Base-by-base conservation (phyloP, 2,113 vertebrate genomes). In the Spheniscus mendiculus region DNA sequence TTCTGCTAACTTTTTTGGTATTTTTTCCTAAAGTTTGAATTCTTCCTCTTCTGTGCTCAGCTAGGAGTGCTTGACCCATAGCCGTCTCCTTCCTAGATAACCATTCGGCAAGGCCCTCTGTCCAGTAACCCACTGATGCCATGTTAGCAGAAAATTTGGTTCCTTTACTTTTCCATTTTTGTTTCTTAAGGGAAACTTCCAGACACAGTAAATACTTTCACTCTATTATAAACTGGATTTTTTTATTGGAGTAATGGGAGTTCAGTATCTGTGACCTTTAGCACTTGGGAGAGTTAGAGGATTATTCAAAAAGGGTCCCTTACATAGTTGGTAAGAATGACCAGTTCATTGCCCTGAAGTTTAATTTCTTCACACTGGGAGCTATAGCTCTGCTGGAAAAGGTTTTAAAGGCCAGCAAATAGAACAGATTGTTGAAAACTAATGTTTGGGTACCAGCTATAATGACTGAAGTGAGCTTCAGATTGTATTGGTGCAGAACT, bases 351-450 rank as follows among this genome's bases (percentile, higher is more conserved):
- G 20, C 1, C 23, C 27, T 36, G 14, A 58, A 29, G 9, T 56
- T 65, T 63, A 40, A 55, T 49, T 77, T 38, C 3, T n/a, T 66
- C 23, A 29, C 34, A 27, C 3, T 52, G n/a, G 16, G 16, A 94
- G 4, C 1, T 73, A 30, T 4, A 80, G 2, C 0, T 73, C 2
- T 47, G 8, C 11, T 55, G 8, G 17, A 2, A 15, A 34, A 34
- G 38, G 21, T 15, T 74, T 71, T 44, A 50, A 56, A 90, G 70
- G 3, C 3, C 12, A 88, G 9, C 4, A 52, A 87, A 83, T 19
- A 50, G 27, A 86, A 13, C 3, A 66, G 2, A 38, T 26, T 63
- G 5, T 69, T 86, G 38, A 55, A 92, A 90, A 56, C 5, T 38
- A 32, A 8, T 47, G 34, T 65, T 87, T 4, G 1, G 10, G 5